phyloP scores from a whole-genome alignment of 2,888 invertebrate genomes.

The Heliconius ismenius region DNA sequence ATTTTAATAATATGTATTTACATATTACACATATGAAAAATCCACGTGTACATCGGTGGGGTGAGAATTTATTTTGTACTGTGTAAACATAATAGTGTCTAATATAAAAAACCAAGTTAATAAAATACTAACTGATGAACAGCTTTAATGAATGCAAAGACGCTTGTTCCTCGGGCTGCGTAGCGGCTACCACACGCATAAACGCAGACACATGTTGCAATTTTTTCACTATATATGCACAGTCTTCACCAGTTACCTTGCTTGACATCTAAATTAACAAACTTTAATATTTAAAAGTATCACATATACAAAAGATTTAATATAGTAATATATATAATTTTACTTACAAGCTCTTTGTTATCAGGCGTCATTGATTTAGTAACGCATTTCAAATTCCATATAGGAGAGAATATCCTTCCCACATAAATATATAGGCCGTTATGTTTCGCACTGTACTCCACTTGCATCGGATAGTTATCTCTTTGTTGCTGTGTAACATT shows the following conservation, averaged over 20 bases:
- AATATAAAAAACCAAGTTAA: not conserved
- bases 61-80: not conserved
- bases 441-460: slow-evolving; percentile 88
- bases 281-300: not conserved
- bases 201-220: slow-evolving; percentile 89
- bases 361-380: slow-evolving; percentile 79
- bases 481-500: slow-evolving; percentile 68
- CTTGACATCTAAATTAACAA: slow-evolving; percentile 82
- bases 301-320: too few species aligned
- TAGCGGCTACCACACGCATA: slow-evolving; percentile 75
- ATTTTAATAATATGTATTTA: too few species aligned
- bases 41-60: too few species aligned
- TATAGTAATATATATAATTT: not conserved
- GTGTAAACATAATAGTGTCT: not conserved
- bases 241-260: slow-evolving; percentile 86
- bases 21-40: too few species aligned
- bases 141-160: slow-evolving; percentile 89
- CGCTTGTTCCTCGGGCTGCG: slow-evolving; percentile 83
- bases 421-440: slow-evolving; percentile 96
- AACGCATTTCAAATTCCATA: slow-evolving; percentile 93
- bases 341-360: slow-evolving; percentile 82
- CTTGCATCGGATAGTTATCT: slow-evolving; percentile 69
- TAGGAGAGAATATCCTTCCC: slow-evolving; percentile 91
- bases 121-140: slow-evolving; percentile 80
- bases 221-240: slow-evolving; percentile 87